A percentile compares a stretch with the other conserved stretches of the same genome.
phyloP scores from a whole-genome alignment of 2,888 invertebrate genomes.

The Lissocephala sabroskyi region DNA sequence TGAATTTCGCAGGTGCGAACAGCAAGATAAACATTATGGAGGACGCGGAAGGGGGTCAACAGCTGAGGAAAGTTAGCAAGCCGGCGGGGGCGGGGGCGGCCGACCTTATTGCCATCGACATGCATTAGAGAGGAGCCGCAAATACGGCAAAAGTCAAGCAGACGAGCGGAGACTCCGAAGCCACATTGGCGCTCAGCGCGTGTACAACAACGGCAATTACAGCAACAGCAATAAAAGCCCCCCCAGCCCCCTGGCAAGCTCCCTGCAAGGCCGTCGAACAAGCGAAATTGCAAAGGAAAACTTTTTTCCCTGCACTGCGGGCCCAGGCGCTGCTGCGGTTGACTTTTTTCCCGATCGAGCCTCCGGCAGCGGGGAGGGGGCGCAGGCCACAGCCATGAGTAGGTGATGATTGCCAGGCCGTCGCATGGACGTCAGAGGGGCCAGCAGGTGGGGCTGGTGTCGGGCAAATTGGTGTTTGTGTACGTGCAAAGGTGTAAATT shows the following conservation, averaged over 20 bases:
- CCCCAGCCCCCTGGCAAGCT: conserved; percentile 4
- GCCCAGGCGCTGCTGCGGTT: conserved; percentile 20
- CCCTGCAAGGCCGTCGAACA: conserved; percentile 32
- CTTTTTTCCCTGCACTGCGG: conserved; percentile 41
- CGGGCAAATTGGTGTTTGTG: conserved; percentile 26
- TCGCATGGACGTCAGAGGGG: conserved; percentile 15
- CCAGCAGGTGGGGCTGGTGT: conserved; percentile 7
- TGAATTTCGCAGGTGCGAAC: conserved; percentile 58
- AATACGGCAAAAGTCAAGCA: conserved; percentile 55
- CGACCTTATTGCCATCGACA: conserved; percentile 53
- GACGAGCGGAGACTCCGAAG: conserved; percentile 6
- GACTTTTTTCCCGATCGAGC: conserved; percentile 4
- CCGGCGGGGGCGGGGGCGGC: neutral
- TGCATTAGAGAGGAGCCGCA: conserved; percentile 57
- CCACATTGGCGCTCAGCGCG: conserved; percentile 33
- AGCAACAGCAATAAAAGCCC: conserved; percentile 13
- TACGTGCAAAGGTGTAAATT: conserved; percentile 64
- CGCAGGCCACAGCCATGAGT: conserved; percentile 7
- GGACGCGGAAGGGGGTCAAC: neutral
- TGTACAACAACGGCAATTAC: conserved; percentile 39
- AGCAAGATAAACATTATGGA: conserved; percentile 47
- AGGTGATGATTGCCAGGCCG: conserved; percentile 40
- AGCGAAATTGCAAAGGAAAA: conserved; percentile 59
- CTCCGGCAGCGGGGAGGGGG: neutral
- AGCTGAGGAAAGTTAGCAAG: neutral